Evolutionary conservation across 2,797 vertebrate species (phyloP), one percentile per base, ranked within the genome.

Genomic region (Malacoctenus gilli): DNA sequence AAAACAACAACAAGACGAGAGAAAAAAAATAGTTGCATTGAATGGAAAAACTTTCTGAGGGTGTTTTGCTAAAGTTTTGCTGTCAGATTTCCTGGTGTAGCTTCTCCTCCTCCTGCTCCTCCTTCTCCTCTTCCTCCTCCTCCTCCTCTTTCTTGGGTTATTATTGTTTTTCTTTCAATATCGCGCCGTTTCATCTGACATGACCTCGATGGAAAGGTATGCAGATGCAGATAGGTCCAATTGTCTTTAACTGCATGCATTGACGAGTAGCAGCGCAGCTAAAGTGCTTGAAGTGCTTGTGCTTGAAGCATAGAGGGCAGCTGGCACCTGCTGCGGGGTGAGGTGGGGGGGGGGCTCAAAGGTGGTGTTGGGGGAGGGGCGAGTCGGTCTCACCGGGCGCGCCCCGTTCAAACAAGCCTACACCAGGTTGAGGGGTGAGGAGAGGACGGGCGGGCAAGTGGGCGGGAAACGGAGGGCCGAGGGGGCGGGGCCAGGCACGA

Each of bases 261-360:
- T 80, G 84, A 68, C 53, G 69, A 75, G 79, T 67, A 64, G 75
- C 74, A 54, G 75, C 66, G 59, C 83, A 89, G 86, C 84, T 89
- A 92, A 92, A 92, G 91, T 92, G 91, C 91, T 87, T 91, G 88
- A 89, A 92, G 91, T 92, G 91, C 90, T 88, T 91, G 90, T 91
- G 90, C 91, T 92, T 83, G 79, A 84, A 85, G 84, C 84, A 69
- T 75, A 62, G 63, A 23, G 81, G 81, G 79, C 66, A 71, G 86
- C 79, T 87, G 82, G 83, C 84, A 84, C 80, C 86, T 76, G 84
- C 42, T 67, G 87, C 36, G 19, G 63, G 73, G 59, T 13, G 40
- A 66, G 70, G 56, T 67, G 53, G 74, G 73, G 60, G 12, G 38
- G 66, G 70, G 56, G 67, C 51, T n/a, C n/a, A n/a, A n/a, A n/a